phyloP scores from a whole-genome alignment of 2,113 vertebrate genomes.

The Numida meleagris region DNA sequence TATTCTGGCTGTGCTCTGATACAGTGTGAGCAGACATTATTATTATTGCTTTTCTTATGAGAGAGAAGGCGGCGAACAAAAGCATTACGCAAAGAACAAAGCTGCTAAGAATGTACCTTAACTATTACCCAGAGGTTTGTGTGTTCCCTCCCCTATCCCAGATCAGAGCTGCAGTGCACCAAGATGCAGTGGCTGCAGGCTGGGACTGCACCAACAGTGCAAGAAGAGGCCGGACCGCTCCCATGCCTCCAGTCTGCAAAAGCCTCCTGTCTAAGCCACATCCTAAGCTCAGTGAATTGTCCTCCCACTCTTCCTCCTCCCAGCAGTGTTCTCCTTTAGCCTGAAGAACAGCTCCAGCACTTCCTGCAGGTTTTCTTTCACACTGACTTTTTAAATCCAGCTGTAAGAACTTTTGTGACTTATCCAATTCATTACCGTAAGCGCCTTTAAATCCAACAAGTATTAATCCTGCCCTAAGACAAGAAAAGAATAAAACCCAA shows the following conservation, averaged over 20 bases:
- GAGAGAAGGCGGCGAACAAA: background rate
- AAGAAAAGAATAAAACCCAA: background rate
- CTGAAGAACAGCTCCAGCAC: background rate
- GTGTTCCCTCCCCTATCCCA: background rate
- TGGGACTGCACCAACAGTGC: background rate
- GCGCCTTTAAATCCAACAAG: background rate
- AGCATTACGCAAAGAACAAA: background rate
- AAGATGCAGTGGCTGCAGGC: background rate
- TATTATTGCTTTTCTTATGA: background rate
- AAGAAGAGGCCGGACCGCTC: too few species aligned
- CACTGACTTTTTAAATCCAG: background rate
- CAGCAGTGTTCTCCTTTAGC: background rate
- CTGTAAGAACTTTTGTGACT: background rate
- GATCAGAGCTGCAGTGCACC: fast-evolving
- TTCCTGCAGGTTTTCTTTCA: background rate
- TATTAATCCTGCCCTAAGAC: background rate
- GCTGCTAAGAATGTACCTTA: background rate
- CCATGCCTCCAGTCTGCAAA: fast-evolving
- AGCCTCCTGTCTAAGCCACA: background rate
- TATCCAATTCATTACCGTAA: background rate
- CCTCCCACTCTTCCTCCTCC: background rate
- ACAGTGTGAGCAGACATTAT: background rate
- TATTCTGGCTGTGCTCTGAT: background rate
- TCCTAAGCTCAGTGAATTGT: fast-evolving
- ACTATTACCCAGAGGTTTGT: background rate